Evolutionary conservation across 1,140 invertebrate species (phyloP).

Genomic region (Marisa cornuarietis): DNA sequence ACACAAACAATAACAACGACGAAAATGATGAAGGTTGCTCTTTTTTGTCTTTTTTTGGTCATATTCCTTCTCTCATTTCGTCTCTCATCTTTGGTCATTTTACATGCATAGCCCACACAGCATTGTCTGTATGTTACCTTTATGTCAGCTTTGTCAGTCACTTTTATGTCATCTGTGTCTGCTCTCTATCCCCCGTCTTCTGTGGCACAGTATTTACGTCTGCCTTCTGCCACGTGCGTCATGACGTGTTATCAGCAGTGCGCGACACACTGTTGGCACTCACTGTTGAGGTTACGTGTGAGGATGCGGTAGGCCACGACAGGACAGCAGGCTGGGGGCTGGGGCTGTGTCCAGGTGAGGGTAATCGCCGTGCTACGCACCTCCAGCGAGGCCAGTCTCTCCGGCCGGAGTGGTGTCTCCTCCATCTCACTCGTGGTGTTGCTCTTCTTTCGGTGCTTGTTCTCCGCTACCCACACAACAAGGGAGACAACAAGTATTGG

Average conservation of each 20-base stretch:
- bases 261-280: not conserved
- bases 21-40: not conserved
- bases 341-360: slow-evolving; percentile 19
- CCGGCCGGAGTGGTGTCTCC: slow-evolving; percentile 2
- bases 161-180: no score
- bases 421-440: not conserved
- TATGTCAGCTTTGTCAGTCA: no score
- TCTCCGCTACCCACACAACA: not conserved
- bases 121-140: no score
- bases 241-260: no score
- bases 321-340: slow-evolving; percentile 20
- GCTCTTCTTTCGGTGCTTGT: slow-evolving; percentile 9
- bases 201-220: no score
- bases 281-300: slow-evolving; percentile 22
- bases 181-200: no score
- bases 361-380: slow-evolving; percentile 20
- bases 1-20: not conserved
- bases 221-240: no score
- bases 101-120: no score
- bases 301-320: slow-evolving; percentile 33
- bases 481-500: no score
- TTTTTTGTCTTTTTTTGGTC: no score
- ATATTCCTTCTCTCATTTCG: no score
- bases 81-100: no score
- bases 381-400: slow-evolving; percentile 7